Percentiles rank a stretch among this genome's conserved stretches.
Evolutionary conservation across 2,797 vertebrate genomes (phyloP).

Genomic region (Dendrocincla fuliginosa): DNA sequence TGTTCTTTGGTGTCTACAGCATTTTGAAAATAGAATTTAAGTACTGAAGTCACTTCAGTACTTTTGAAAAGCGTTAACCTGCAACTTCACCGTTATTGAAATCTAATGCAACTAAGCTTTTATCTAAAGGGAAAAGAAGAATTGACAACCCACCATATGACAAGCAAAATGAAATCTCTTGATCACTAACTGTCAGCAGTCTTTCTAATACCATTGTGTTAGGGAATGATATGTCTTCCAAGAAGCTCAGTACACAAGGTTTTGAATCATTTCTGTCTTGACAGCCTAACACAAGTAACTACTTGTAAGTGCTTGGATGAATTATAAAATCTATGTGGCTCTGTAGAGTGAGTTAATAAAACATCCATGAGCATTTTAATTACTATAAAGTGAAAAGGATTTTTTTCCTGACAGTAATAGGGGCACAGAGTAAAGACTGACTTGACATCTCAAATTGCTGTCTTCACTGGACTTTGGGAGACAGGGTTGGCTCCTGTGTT

Average conservation of each 20-base stretch:
- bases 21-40: constrained; percentile 57
- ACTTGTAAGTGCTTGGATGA: constrained; percentile 58
- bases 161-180: constrained; percentile 72
- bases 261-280: constrained; percentile 65
- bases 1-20: neutral
- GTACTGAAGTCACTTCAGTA: constrained; percentile 36
- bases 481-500: neutral
- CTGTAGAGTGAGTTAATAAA: constrained; percentile 51
- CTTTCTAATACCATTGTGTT: constrained; percentile 69
- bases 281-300: constrained; percentile 65
- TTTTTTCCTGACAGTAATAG: neutral
- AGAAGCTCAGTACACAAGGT: constrained; percentile 52
- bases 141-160: constrained; percentile 70
- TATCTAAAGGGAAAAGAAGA: constrained; percentile 62
- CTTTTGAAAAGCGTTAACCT: constrained; percentile 62
- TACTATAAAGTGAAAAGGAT: constrained; percentile 7
- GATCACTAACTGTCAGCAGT: constrained; percentile 69
- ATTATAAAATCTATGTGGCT: constrained; percentile 57
- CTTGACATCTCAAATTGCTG: neutral
- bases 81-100: constrained; percentile 65
- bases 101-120: constrained; percentile 65
- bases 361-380: constrained; percentile 56
- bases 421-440: neutral
- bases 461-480: neutral
- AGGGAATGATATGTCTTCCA: constrained; percentile 67